These are phyloP conservation scores for Coptotermes formosanus DNA, from an alignment of 1,140 invertebrate species.

Conservation along the genomic window DNA sequence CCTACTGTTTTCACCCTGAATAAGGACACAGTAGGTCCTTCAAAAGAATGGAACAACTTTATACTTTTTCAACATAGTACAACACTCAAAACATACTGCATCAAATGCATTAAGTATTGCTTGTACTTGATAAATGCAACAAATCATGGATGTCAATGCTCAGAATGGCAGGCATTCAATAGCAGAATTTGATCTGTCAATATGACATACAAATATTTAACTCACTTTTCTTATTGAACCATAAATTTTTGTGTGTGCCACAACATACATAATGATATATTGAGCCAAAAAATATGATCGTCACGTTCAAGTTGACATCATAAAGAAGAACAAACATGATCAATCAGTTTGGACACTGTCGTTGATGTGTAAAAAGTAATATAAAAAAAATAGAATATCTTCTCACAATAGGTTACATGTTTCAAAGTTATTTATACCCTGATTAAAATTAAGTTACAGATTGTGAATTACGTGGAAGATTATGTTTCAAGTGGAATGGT, in stretches of 20 bases:
- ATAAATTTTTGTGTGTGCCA: background rate
- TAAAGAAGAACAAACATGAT: background rate
- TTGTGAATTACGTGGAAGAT: too few relatives aligned
- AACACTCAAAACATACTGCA: too few relatives aligned
- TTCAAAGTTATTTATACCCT: slow-evolving; percentile 5
- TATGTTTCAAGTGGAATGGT: background rate
- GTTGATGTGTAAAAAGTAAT: slow-evolving; percentile 14
- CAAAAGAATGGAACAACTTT: too few relatives aligned
- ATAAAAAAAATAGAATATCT: slow-evolving; percentile 1
- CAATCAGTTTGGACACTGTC: background rate
- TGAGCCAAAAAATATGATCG: background rate
- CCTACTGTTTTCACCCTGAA: too few relatives aligned
- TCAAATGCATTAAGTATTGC: background rate
- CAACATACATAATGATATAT: background rate
- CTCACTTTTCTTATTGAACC: background rate
- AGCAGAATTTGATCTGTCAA: background rate
- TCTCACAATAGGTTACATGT: background rate
- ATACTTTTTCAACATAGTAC: too few relatives aligned
- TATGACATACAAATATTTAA: slow-evolving; percentile 18
- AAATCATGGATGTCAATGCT: background rate
- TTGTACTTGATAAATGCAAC: background rate
- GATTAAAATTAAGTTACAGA: slow-evolving; percentile 10
- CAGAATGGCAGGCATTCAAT: background rate
- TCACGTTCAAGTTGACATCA: background rate
- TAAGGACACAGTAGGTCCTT: too few relatives aligned